Evolutionary conservation across 1,140 invertebrate genomes (phyloP).

Genomic region (Caenorhabditis brenneri): DNA sequence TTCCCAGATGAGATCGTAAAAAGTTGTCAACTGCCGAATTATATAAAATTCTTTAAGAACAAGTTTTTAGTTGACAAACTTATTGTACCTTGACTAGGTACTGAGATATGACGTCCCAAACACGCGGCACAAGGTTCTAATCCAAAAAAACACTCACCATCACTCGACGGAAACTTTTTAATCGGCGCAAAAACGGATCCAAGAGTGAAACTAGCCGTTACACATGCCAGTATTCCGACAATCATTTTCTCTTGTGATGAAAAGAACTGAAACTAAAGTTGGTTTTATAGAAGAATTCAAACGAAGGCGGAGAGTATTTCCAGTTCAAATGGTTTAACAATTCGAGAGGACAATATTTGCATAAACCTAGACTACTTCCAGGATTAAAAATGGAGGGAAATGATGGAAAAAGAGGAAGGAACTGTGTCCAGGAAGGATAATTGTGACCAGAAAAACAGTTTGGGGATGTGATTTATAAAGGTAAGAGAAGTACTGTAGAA

Average conservation of each 20-base stretch:
- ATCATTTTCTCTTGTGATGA: not conserved
- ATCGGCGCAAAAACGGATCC: constrained; percentile 6
- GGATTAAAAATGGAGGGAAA: not conserved
- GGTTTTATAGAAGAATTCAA: not conserved
- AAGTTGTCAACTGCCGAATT: too few species aligned
- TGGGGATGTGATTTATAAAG: not conserved
- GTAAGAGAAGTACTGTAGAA: not conserved
- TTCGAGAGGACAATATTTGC: not conserved
- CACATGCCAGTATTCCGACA: constrained; percentile 5
- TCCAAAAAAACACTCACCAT: too few species aligned
- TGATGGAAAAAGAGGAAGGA: not conserved
- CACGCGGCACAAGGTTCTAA: too few species aligned
- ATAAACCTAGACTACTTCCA: not conserved
- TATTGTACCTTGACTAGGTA: too few species aligned
- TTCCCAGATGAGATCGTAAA: too few species aligned
- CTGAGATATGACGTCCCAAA: too few species aligned
- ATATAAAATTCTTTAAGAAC: too few species aligned
- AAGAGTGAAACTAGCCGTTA: not conserved
- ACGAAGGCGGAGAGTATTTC: not conserved
- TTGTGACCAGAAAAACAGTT: not conserved
- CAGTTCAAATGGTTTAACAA: constrained; percentile 2
- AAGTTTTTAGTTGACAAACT: too few species aligned
- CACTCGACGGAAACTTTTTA: constrained; percentile 17
- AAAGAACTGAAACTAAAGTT: not conserved
- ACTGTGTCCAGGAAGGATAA: not conserved